These are phyloP conservation scores for Cuniculus paca DNA, from an alignment of 2,797 vertebrate species.

Conservation along the genomic window DNA sequence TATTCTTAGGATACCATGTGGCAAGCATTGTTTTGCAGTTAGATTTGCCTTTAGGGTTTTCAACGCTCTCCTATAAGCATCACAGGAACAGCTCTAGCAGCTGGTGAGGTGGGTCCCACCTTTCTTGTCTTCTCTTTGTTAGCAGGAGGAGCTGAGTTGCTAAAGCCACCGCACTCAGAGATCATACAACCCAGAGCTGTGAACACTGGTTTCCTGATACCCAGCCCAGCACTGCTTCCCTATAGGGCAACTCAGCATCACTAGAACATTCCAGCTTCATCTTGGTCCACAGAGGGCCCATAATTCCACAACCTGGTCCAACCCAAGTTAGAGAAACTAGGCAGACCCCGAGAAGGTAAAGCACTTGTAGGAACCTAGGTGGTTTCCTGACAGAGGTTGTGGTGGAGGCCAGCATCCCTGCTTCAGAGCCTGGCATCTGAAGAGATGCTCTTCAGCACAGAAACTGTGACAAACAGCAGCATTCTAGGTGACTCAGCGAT, in stretches of 20 bases:
- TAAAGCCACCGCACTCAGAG: background rate
- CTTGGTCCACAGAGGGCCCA: background rate
- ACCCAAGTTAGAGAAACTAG: background rate
- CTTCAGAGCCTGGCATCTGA: background rate
- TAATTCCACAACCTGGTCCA: too few relatives aligned
- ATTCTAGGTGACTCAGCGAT: background rate
- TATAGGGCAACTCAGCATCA: background rate
- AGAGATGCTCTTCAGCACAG: background rate
- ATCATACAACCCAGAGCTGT: background rate
- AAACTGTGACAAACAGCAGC: fast-evolving
- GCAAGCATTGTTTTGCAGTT: background rate
- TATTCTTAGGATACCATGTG: fast-evolving
- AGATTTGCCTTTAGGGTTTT: background rate
- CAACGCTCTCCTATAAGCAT: background rate
- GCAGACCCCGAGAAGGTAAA: background rate
- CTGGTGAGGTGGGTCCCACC: background rate
- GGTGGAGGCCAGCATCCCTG: background rate
- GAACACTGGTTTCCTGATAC: background rate
- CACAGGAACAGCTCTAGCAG: background rate
- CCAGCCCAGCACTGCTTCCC: background rate
- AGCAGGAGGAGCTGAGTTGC: background rate
- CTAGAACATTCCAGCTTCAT: background rate
- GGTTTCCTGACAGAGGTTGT: background rate
- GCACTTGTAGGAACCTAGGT: background rate
- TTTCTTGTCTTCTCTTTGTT: too few relatives aligned